Conservation (phyloP, 37 sponge, comb jelly and placozoan genomes). For the Chondrilla cf. caribensis region DNA sequence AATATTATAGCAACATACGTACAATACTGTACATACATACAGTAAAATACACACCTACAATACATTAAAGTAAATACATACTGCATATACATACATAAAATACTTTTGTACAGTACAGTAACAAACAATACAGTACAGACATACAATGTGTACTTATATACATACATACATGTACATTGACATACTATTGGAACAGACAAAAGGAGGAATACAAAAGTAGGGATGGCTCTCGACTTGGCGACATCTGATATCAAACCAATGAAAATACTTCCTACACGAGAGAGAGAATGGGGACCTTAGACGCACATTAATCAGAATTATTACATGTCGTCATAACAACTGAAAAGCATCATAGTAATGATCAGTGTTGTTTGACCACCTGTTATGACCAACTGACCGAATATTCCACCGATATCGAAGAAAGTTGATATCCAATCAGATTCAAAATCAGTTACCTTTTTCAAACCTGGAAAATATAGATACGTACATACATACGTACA, state of each 20-base stretch:
- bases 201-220: conserved; percentile 43
- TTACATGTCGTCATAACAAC: no score
- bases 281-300: neutral
- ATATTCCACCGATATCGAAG: conserved; percentile 86
- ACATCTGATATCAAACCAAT: conserved; percentile 69
- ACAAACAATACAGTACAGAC: neutral
- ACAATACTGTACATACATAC: neutral
- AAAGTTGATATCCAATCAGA: conserved; percentile 71
- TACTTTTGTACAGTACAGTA: neutral
- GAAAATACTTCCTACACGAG: conserved; percentile 50
- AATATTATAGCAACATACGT: neutral
- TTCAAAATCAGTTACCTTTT: conserved; percentile 10
- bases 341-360: no score
- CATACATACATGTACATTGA: neutral
- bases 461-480: no score
- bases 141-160: neutral
- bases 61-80: neutral
- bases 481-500: conserved; percentile 1
- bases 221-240: conserved; percentile 57
- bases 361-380: no score
- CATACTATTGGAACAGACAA: conserved; percentile 70
- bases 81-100: neutral
- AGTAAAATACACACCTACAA: neutral
- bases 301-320: neutral
- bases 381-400: conserved; percentile 58